Conservation (phyloP, 2,888 invertebrate species). For the Oscheius sp. region DNA sequence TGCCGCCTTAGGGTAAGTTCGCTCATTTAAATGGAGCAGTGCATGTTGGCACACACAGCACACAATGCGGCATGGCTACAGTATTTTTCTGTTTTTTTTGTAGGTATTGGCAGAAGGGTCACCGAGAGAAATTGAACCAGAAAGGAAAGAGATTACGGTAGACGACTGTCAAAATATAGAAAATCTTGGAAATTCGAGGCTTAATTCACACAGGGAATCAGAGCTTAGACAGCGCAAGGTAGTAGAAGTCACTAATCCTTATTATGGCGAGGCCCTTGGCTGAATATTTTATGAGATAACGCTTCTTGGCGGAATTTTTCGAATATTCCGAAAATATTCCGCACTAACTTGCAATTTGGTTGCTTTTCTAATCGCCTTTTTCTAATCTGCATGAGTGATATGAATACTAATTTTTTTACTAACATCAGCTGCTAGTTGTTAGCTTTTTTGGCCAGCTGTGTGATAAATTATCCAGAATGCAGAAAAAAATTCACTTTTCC, state of each 20-base stretch:
- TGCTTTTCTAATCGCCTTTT: too few species aligned
- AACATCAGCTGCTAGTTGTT: too few species aligned
- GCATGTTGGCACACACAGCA: neutral
- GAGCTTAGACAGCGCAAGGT: constrained; percentile 24
- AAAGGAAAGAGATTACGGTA: neutral
- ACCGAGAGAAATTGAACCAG: neutral
- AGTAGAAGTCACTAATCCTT: neutral
- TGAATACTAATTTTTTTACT: too few species aligned
- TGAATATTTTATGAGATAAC: too few species aligned
- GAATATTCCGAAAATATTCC: too few species aligned
- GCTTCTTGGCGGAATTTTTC: too few species aligned
- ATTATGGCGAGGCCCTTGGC: too few species aligned
- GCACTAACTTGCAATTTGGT: too few species aligned
- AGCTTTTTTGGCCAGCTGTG: neutral
- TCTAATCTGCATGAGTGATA: too few species aligned
- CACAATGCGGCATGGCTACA: neutral
- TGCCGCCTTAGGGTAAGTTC: constrained; percentile 46
- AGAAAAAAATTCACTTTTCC: too few species aligned
- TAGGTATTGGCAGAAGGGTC: constrained; percentile 3
- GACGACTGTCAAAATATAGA: neutral
- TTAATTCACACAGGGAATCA: neutral
- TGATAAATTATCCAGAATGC: too few species aligned
- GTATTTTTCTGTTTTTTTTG: neutral
- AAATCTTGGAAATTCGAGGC: too few species aligned
- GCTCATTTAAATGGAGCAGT: neutral